Evolutionary conservation across 2,113 vertebrate genomes (phyloP).

Genomic region (Uria aalge): DNA sequence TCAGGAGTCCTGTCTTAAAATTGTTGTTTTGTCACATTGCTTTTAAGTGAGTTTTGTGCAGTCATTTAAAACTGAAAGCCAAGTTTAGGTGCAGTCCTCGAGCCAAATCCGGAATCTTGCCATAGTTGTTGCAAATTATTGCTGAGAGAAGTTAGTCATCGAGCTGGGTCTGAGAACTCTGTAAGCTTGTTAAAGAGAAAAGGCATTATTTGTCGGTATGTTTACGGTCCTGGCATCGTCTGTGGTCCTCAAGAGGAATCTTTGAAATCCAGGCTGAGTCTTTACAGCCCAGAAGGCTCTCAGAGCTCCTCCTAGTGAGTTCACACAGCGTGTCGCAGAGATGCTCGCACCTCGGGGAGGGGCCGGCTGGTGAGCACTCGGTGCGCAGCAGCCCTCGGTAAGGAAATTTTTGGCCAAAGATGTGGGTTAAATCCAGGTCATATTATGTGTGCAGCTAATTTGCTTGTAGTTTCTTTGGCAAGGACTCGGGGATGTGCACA

Average conservation of each 20-base stretch:
- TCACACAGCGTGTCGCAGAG: neutral
- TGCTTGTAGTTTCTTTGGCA: constrained; percentile 40
- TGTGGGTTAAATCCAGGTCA: neutral
- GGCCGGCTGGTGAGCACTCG: neutral
- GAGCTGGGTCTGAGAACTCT: neutral
- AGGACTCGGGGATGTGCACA: constrained; percentile 34
- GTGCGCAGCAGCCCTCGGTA: rapidly evolving
- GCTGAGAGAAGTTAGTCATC: neutral
- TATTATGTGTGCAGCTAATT: neutral
- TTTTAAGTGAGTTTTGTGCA: neutral
- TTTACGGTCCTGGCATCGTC: neutral
- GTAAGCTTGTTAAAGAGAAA: neutral
- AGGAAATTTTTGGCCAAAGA: neutral
- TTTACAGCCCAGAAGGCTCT: neutral
- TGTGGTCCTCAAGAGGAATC: neutral
- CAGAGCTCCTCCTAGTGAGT: neutral
- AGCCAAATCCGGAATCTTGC: neutral
- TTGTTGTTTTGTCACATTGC: neutral
- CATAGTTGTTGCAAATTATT: neutral
- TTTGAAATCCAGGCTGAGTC: neutral
- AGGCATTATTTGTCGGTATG: neutral
- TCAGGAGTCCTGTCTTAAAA: neutral
- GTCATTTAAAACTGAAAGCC: neutral
- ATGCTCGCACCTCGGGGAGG: rapidly evolving
- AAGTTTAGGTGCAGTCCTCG: neutral